Conservation (phyloP, 2,113 vertebrate genomes). For the Paramormyrops kingsleyae region DNA sequence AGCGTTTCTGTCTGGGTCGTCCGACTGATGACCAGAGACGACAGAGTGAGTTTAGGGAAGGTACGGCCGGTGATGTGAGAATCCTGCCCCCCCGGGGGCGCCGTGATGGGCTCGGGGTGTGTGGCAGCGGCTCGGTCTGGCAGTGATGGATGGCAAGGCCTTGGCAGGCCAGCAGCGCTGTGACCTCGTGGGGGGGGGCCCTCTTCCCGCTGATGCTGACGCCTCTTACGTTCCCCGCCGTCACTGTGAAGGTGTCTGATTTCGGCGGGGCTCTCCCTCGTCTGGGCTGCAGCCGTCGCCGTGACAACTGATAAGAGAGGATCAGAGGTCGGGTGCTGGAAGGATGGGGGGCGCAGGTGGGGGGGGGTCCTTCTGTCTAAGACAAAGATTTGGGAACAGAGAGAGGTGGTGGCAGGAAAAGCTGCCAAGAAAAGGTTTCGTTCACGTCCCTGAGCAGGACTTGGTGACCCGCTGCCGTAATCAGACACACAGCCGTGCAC, state of each 20-base stretch:
- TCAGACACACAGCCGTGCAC: neutral
- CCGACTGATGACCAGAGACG: neutral
- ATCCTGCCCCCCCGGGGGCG: neutral
- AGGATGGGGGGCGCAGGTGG: neutral
- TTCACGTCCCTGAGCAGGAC: neutral
- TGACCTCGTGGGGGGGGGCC: neutral
- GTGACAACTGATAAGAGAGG: neutral
- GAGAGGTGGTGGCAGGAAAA: neutral
- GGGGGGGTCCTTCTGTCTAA: neutral
- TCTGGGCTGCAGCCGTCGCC: neutral
- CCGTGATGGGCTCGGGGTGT: neutral
- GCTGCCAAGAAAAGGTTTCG: too few species aligned
- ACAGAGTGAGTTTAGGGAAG: neutral
- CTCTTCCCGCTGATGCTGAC: neutral
- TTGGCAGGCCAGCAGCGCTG: neutral
- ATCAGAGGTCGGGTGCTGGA: neutral
- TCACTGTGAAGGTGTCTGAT: neutral
- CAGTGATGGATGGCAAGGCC: neutral
- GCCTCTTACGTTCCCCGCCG: neutral
- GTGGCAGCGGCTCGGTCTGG: neutral
- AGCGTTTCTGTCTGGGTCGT: neutral
- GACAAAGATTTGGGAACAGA: neutral
- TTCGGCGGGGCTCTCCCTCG: neutral
- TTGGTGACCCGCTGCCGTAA: neutral
- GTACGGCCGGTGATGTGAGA: neutral